Evolutionary conservation across 2,113 vertebrate genomes (phyloP).

Genomic region (Neopipo cinnamomea): DNA sequence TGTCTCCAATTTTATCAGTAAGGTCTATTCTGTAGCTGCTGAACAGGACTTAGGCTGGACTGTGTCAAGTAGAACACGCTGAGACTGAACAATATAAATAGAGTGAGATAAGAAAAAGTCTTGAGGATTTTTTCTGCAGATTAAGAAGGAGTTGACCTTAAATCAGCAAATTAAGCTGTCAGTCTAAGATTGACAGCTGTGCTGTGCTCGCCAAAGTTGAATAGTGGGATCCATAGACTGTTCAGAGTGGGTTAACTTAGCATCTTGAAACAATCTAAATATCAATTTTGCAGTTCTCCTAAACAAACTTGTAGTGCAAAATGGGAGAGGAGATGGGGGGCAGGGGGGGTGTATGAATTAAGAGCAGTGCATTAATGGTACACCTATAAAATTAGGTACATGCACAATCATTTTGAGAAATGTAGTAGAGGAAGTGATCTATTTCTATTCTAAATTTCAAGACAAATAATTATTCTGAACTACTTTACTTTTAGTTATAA

Average conservation of each 20-base stretch:
- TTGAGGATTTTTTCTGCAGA: neutral
- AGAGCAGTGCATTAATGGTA: neutral
- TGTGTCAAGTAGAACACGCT: neutral
- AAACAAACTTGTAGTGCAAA: neutral
- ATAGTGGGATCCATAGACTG: neutral
- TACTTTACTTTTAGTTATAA: neutral
- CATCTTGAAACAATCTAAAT: neutral
- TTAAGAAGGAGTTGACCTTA: neutral
- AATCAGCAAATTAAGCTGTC: neutral
- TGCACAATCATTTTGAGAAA: neutral
- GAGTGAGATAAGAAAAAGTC: neutral
- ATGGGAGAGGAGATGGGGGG: neutral
- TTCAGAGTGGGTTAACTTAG: neutral
- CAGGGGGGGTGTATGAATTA: fast-evolving
- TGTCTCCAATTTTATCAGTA: neutral
- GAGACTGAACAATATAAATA: neutral
- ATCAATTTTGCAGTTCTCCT: neutral
- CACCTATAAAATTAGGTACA: neutral
- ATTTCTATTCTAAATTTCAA: conserved; percentile 14
- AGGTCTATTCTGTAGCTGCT: neutral
- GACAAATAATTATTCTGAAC: neutral
- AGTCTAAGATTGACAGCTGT: neutral
- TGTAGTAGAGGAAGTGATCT: neutral
- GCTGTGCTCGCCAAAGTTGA: neutral
- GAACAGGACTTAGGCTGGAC: neutral